phyloP scores from a whole-genome alignment of 2,888 invertebrate species.

The Conops quadrifasciatus region DNA sequence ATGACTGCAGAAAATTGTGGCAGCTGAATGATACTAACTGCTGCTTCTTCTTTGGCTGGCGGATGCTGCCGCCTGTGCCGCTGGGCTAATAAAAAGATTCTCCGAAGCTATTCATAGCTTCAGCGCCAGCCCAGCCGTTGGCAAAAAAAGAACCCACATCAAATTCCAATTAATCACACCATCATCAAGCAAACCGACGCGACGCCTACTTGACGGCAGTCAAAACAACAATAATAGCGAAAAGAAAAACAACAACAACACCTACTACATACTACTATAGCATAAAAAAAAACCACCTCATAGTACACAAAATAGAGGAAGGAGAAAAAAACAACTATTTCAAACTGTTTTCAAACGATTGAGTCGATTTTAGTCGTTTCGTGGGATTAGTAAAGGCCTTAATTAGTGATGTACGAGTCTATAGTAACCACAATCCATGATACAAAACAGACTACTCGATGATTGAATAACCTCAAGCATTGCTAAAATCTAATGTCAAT shows the following conservation, averaged over 20 bases:
- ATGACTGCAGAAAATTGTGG: background rate
- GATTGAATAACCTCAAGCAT: too few species aligned
- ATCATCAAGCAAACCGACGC: conserved; percentile 26
- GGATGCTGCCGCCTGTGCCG: background rate
- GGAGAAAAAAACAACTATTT: too few species aligned
- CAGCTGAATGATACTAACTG: conserved; percentile 3
- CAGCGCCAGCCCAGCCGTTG: background rate
- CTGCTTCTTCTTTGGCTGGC: too few species aligned
- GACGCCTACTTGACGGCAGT: conserved; percentile 38
- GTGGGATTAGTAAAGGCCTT: too few species aligned
- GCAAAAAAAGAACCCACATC: conserved; percentile 43
- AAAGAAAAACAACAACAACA: conserved; percentile 38
- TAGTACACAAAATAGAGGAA: too few species aligned
- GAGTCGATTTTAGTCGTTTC: too few species aligned
- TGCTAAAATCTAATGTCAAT: too few species aligned
- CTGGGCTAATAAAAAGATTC: conserved; percentile 10
- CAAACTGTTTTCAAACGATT: too few species aligned
- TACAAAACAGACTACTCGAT: too few species aligned
- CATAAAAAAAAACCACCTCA: too few species aligned
- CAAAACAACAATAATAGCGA: conserved; percentile 31
- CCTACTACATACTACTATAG: background rate
- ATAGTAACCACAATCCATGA: too few species aligned
- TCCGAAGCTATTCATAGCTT: background rate
- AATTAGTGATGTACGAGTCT: too few species aligned
- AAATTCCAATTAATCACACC: conserved; percentile 54